Evolutionary conservation across 1,140 invertebrate genomes (phyloP), one percentile per base, ranked within the genome.

Genomic region (Panagrolaimus sp.): DNA sequence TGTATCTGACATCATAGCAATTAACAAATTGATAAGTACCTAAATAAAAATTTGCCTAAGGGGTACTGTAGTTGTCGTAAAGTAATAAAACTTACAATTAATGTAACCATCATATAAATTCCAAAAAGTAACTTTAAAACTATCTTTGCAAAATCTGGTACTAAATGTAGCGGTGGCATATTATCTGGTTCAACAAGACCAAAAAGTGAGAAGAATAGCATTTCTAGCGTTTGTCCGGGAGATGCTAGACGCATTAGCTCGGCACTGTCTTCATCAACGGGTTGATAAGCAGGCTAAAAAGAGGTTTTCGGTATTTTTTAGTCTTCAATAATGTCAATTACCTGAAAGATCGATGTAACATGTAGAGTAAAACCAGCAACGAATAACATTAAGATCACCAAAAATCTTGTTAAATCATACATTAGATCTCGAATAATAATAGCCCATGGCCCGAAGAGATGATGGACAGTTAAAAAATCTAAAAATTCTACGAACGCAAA

Each of bases 1-100:
- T 76, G 95, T 98, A 87, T 98, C 93, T 82, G 92, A 94, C 93
- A 98, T 97, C 95, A 98, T 97, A 86, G 95, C 95, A 89, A 98
- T 98, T 78, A 98, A 89, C 82, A 97, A 88, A 87, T 96, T 97
- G 86, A 97, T 94, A 77, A 98, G 88, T 78, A 77, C 75, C 71
- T 73, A 38, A 38, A 38, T 38, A 38, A 20, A 63, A 27, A 11
- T 57, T 57, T 11, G 1, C 51, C 0, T 57, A 20, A 47, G 5
- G 53, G 9, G n/a, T n/a, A n/a, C n/a, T n/a, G n/a, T n/a, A 38
- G 31, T 38, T 38, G 31, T 38, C 31, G 2, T n/a, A n/a, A n/a
- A n/a, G n/a, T n/a, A n/a, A n/a, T n/a, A 44, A 51, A 53, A 74
- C 73, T 74, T 62, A 97, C 95, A 85, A 98, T 91, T 76, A 97